A percentile compares a stretch with the other conserved stretches of the same genome.
Evolutionary conservation across 1,140 invertebrate species (phyloP).

Genomic region (Hyposmocoma kahamanoa): DNA sequence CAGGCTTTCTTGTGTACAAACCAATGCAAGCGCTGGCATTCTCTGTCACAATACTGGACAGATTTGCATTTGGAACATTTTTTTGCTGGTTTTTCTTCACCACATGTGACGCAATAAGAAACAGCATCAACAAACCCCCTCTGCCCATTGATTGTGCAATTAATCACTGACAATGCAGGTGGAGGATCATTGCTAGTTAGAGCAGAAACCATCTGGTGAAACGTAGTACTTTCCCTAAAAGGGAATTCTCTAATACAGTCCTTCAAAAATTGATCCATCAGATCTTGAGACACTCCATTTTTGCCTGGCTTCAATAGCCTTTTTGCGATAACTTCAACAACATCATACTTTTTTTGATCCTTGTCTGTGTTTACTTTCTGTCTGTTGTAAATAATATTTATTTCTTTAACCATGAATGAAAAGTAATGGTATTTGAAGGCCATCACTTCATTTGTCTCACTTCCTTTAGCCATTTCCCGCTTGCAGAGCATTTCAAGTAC

Average conservation of each 20-base stretch:
- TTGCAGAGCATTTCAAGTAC: constrained; percentile 90
- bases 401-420: constrained; percentile 82
- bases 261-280: constrained; percentile 87
- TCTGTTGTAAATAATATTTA: constrained; percentile 79
- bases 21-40: constrained; percentile 97
- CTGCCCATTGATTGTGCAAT: constrained; percentile 91
- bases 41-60: constrained; percentile 93
- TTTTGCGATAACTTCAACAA: constrained; percentile 82
- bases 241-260: constrained; percentile 92
- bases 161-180: constrained; percentile 83
- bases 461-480: constrained; percentile 88
- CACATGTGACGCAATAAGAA: constrained; percentile 89
- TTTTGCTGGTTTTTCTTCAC: constrained; percentile 90
- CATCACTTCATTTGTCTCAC: constrained; percentile 93
- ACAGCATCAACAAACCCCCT: constrained; percentile 82
- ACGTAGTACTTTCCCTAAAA: constrained; percentile 88
- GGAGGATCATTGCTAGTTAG: constrained; percentile 81
- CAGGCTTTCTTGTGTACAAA: constrained; percentile 95
- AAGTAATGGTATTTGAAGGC: constrained; percentile 94
- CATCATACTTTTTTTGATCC: constrained; percentile 79
- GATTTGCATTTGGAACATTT: constrained; percentile 97
- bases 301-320: constrained; percentile 85
- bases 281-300: constrained; percentile 83
- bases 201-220: constrained; percentile 87
- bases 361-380: constrained; percentile 71